phyloP scores from a whole-genome alignment of 1,140 invertebrate genomes.

The Harpegnathos saltator region DNA sequence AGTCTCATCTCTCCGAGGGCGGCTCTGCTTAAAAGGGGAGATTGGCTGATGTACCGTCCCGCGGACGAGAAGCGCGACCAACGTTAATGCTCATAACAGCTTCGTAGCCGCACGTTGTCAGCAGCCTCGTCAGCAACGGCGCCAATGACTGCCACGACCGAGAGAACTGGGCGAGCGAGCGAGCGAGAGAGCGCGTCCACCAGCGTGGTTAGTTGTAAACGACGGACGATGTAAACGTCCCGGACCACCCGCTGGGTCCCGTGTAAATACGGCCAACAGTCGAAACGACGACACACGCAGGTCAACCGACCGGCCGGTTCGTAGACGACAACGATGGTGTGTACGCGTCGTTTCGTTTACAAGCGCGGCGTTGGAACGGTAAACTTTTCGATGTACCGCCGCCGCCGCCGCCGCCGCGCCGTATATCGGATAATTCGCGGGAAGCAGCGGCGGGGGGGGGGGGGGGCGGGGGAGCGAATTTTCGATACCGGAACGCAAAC shows the following conservation, averaged over 20 bases:
- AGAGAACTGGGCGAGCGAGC: slow-evolving; percentile 15
- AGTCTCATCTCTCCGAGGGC: no score
- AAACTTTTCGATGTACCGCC: slow-evolving; percentile 38
- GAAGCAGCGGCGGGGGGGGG: slow-evolving; percentile 35
- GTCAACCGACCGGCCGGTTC: slow-evolving; percentile 62
- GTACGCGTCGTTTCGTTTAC: slow-evolving; percentile 62
- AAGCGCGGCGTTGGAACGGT: slow-evolving; percentile 23
- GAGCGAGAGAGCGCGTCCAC: background rate
- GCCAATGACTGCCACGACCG: slow-evolving; percentile 8
- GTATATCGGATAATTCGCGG: slow-evolving; percentile 47
- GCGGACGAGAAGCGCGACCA: background rate
- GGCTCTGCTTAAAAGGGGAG: background rate
- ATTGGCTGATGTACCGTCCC: background rate
- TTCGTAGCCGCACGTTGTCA: slow-evolving; percentile 33
- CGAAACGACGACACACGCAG: slow-evolving; percentile 64
- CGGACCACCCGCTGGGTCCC: slow-evolving; percentile 67
- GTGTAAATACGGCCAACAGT: slow-evolving; percentile 75
- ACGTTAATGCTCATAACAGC: slow-evolving; percentile 18
- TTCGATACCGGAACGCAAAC: slow-evolving; percentile 54
- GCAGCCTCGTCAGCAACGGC: slow-evolving; percentile 44
- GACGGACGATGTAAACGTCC: slow-evolving; percentile 36
- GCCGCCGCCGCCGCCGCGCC: no score
- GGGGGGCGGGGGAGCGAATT: no score
- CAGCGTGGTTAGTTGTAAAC: slow-evolving; percentile 30
- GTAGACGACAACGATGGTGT: slow-evolving; percentile 65